Conservation (phyloP, 2,113 vertebrate genomes). For the Recurvirostra avosetta region DNA sequence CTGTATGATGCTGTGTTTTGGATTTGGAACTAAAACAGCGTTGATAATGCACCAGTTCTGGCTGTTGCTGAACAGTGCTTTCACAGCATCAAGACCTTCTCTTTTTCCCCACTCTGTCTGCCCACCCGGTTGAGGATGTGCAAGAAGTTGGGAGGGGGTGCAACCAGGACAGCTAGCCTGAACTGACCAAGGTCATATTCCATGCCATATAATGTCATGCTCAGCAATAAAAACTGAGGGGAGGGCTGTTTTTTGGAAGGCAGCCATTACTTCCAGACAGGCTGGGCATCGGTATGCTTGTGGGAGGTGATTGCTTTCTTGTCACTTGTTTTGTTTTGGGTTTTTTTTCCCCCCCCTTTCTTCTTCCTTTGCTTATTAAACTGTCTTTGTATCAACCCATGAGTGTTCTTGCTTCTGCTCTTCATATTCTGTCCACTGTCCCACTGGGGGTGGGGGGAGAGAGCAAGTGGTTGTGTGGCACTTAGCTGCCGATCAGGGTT, state of each 20-base stretch:
- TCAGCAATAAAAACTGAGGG: not conserved
- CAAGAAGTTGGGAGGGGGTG: not conserved
- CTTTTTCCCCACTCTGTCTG: not conserved
- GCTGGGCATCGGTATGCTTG: not conserved
- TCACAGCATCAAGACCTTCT: not conserved
- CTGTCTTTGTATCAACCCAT: not conserved
- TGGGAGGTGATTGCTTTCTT: not conserved
- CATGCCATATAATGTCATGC: not conserved
- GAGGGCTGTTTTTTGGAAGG: not conserved
- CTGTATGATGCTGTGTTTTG: not conserved
- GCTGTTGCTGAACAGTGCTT: not conserved
- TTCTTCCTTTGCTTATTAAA: not conserved
- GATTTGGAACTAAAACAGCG: not conserved
- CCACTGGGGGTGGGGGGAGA: not conserved
- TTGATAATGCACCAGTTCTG: not conserved
- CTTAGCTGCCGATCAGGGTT: not conserved
- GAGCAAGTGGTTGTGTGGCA: not conserved
- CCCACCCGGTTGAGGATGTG: not conserved
- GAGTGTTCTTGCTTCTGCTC: not conserved
- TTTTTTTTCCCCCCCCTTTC: too few relatives aligned
- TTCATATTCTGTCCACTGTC: not conserved
- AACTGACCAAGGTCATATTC: not conserved
- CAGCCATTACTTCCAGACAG: not conserved
- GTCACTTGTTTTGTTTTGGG: rapidly evolving
- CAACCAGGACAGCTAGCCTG: not conserved